Conservation (phyloP, 2,888 invertebrate species). For the Eucera pruinosa region DNA sequence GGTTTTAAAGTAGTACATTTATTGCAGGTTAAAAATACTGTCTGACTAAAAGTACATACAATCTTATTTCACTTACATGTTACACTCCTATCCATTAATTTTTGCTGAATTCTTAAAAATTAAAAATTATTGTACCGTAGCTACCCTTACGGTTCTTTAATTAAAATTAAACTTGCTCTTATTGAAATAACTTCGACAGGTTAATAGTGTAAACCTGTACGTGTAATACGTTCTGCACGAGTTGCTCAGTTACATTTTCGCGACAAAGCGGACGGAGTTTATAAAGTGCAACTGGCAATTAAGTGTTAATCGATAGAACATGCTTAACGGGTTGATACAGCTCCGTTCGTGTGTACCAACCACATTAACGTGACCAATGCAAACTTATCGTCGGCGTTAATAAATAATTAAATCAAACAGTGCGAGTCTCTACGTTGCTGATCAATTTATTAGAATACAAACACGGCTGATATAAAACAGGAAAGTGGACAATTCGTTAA, state of each 20-base stretch:
- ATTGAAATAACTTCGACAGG: background rate
- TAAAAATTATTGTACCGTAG: background rate
- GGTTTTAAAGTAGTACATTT: no score
- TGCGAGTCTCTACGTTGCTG: background rate
- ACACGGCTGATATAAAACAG: background rate
- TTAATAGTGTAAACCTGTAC: background rate
- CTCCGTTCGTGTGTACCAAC: background rate
- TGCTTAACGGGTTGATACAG: conserved; percentile 7
- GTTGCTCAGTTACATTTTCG: background rate
- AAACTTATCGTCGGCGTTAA: conserved; percentile 2
- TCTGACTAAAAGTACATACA: background rate
- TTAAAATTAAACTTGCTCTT: background rate
- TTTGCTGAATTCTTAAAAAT: background rate
- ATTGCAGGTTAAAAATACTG: background rate
- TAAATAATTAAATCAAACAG: conserved; percentile 8
- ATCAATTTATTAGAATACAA: background rate
- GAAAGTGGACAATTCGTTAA: no score
- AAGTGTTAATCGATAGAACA: conserved; percentile 22
- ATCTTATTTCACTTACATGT: background rate
- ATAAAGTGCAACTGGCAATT: conserved; percentile 19
- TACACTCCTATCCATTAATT: background rate
- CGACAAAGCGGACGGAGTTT: conserved; percentile 7
- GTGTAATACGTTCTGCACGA: background rate
- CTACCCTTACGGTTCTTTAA: background rate
- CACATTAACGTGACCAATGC: background rate